phyloP scores from a whole-genome alignment of 2,888 invertebrate genomes.

The Cheilosia variabilis region DNA sequence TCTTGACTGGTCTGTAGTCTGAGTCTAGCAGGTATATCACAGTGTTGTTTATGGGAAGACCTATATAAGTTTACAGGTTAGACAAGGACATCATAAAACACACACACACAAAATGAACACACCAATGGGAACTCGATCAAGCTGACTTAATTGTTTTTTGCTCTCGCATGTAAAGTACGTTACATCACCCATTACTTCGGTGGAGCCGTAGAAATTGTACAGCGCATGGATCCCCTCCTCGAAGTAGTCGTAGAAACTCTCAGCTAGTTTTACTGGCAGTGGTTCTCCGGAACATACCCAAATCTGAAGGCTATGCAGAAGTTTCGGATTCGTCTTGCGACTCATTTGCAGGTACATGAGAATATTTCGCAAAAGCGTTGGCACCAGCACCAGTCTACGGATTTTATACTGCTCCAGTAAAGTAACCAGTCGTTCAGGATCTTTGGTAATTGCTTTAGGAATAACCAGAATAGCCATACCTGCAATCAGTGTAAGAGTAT shows the following conservation, averaged over 20 bases:
- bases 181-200: conserved; percentile 96
- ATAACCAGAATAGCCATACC: conserved; percentile 88
- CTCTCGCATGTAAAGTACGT: conserved; percentile 89
- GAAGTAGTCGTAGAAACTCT: conserved; percentile 91
- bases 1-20: conserved; percentile 88
- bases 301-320: conserved; percentile 87
- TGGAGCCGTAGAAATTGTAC: conserved; percentile 96
- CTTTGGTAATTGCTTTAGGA: conserved; percentile 89
- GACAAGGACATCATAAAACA: background rate
- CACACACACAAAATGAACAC: conserved; percentile 78
- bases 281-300: conserved; percentile 96
- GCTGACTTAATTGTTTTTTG: conserved; percentile 86
- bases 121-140: conserved; percentile 93
- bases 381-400: conserved; percentile 92
- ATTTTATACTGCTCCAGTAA: conserved; percentile 90
- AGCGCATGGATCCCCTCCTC: conserved; percentile 87
- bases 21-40: conserved; percentile 91
- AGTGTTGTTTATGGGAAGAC: conserved; percentile 91
- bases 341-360: conserved; percentile 89
- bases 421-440: conserved; percentile 90
- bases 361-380: conserved; percentile 91
- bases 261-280: conserved; percentile 88
- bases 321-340: conserved; percentile 84
- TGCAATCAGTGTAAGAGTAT: conserved; percentile 16
- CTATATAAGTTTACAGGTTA: conserved; percentile 84